phyloP scores from a whole-genome alignment of 1,140 invertebrate species.

The Heliconius congener region DNA sequence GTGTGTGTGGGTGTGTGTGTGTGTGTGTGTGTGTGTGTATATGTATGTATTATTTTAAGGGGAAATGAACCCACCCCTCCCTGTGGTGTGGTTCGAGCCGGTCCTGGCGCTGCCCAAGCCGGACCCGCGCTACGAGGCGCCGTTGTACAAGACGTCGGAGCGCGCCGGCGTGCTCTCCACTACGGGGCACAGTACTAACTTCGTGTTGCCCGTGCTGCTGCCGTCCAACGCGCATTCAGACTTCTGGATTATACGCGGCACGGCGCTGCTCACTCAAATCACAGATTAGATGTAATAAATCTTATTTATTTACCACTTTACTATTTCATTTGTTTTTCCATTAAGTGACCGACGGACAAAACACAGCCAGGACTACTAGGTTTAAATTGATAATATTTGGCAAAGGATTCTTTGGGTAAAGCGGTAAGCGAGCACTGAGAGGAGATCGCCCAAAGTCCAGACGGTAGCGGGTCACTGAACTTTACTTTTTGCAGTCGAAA shows the following conservation, averaged over 20 bases:
- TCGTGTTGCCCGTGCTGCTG: conserved; percentile 90
- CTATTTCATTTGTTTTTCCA: background rate
- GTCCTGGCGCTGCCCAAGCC: conserved; percentile 82
- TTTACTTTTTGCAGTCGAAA: no score
- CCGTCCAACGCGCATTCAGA: conserved; percentile 83
- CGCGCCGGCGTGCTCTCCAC: conserved; percentile 92
- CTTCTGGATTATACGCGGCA: conserved; percentile 94
- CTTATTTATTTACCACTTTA: background rate
- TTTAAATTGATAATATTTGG: no score
- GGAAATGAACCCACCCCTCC: conserved; percentile 87
- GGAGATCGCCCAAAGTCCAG: no score
- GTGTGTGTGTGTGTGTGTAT: no score
- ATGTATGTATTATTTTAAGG: conserved; percentile 38
- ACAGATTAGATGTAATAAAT: conserved; percentile 61
- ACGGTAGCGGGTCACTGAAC: no score
- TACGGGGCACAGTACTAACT: conserved; percentile 94
- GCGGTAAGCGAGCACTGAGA: no score
- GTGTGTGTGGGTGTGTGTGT: no score
- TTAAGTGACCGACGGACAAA: background rate
- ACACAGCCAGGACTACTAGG: no score
- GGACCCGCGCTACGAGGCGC: conserved; percentile 87
- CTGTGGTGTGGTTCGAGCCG: conserved; percentile 89
- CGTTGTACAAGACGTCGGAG: conserved; percentile 93
- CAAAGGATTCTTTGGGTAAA: no score
- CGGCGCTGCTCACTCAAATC: conserved; percentile 90